Base-by-base conservation (phyloP, 2,797 vertebrate genomes). In the Triplophysa bombifrons region DNA sequence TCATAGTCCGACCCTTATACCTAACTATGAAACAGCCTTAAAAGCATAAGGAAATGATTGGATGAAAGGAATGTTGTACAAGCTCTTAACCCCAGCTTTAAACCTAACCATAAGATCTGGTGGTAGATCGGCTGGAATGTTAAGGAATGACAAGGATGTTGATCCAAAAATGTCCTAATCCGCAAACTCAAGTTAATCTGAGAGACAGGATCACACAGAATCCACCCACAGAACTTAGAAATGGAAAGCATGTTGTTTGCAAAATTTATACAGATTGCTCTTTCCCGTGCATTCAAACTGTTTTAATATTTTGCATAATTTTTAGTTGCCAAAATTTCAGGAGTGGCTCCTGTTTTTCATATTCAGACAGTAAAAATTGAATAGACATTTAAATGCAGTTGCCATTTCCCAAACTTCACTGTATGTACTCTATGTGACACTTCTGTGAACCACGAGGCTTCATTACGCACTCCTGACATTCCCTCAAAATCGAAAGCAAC, bases 121-220 rank as follows among this genome's bases (percentile, higher is more conserved):
- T 72, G 69, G 58, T 25, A 44, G 58, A 30, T 46, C 50, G 25
- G 13, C 65, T 68, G 65, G 75, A 77, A 77, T 77, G 55, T 77
- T 61, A 61, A 61, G 34, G 41, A 67, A 63, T 50, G 38, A 65
- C 73, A 41, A 25, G 27, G 46, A 63, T 44, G 46, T 71, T 71
- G 58, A 78, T 71, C 68, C 58, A 63, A 58, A 67, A 55, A 34
- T n/a, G 66, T 69, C 27, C 56, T 41, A 27, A 44, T 71, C 0
- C n/a, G 67, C 44, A 51, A 71, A 78, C 53, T 71, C 55, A 10
- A 56, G 50, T 78, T 71, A 53, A 53, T n/a, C 30, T 78, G 68
- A 78, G 27, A 53, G 68, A 78, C 76, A 64, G 68, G 76, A 46
- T 68, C 76, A 78, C 76, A 78, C 68, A 78, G 46, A 77, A 61